Conservation (phyloP, 1,140 invertebrate species). For the Lepidurus couesii region DNA sequence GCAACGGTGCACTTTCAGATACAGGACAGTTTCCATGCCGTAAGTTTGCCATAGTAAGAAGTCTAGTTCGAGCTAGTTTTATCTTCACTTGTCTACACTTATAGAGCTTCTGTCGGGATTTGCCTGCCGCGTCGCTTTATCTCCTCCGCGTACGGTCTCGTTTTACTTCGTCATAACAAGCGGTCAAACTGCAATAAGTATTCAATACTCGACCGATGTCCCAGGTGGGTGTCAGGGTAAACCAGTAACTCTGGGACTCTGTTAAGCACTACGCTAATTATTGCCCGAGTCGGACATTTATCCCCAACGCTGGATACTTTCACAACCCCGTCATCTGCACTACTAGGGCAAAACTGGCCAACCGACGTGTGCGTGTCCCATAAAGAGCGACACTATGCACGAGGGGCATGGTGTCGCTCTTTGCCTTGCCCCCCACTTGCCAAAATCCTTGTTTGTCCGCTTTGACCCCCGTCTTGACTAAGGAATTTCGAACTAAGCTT, state of each 20-base stretch:
- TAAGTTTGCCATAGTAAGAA: neutral
- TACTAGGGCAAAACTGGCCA: neutral
- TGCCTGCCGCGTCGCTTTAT: neutral
- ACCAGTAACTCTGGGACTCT: neutral
- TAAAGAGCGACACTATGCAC: neutral
- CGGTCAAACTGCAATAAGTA: neutral
- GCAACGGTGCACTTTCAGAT: constrained; percentile 7
- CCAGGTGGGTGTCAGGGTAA: neutral
- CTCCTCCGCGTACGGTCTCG: neutral
- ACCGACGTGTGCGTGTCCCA: neutral
- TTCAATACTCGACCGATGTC: neutral
- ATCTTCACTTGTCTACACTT: neutral
- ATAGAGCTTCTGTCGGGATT: neutral
- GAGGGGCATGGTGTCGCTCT: neutral
- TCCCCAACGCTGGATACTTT: neutral
- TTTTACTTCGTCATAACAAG: neutral
- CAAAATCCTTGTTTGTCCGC: neutral
- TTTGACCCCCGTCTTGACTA: neutral
- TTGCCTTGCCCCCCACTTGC: neutral
- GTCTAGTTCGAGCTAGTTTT: neutral
- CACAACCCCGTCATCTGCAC: neutral
- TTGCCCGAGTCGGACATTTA: neutral
- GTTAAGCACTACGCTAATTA: constrained; percentile 4
- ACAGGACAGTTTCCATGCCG: neutral
- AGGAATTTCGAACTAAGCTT: neutral